phyloP scores from a whole-genome alignment of 2,113 vertebrate species.

The Uria lomvia region DNA sequence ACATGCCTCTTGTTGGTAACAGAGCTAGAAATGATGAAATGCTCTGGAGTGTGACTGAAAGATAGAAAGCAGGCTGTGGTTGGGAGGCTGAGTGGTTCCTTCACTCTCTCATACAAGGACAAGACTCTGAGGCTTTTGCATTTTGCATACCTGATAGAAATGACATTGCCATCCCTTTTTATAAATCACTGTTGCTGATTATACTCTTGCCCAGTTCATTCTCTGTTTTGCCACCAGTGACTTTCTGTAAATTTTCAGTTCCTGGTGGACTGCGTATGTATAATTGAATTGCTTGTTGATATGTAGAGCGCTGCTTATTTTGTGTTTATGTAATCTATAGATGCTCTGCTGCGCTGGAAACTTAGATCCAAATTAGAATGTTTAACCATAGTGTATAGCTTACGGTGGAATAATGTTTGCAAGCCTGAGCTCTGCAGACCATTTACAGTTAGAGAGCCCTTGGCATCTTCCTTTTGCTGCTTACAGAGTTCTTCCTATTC shows the following conservation, averaged over 20 bases:
- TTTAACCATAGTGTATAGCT: not conserved
- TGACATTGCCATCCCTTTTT: constrained; percentile 7
- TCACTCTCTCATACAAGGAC: not conserved
- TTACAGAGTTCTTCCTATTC: not conserved
- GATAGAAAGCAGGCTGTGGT: constrained; percentile 67
- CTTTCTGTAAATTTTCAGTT: constrained; percentile 17
- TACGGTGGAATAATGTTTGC: not conserved
- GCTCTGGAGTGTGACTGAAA: constrained; percentile 60
- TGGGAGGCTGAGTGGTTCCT: constrained; percentile 53
- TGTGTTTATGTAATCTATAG: not conserved
- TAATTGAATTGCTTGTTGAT: not conserved
- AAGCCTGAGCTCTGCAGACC: not conserved
- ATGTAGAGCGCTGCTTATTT: not conserved
- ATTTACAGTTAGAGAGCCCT: not conserved
- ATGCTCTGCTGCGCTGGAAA: not conserved
- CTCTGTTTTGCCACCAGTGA: not conserved
- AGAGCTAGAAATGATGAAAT: constrained; percentile 14
- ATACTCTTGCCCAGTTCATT: not conserved
- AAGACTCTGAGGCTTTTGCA: constrained; percentile 61
- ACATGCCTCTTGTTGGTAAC: not conserved
- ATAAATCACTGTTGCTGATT: constrained; percentile 18
- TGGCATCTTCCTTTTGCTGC: not conserved
- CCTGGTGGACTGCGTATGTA: not conserved
- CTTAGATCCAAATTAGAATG: not conserved
- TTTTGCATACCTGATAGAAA: constrained; percentile 60